Base-by-base conservation (phyloP, 2,888 invertebrate genomes). In the Pristionchus exspectatus region DNA sequence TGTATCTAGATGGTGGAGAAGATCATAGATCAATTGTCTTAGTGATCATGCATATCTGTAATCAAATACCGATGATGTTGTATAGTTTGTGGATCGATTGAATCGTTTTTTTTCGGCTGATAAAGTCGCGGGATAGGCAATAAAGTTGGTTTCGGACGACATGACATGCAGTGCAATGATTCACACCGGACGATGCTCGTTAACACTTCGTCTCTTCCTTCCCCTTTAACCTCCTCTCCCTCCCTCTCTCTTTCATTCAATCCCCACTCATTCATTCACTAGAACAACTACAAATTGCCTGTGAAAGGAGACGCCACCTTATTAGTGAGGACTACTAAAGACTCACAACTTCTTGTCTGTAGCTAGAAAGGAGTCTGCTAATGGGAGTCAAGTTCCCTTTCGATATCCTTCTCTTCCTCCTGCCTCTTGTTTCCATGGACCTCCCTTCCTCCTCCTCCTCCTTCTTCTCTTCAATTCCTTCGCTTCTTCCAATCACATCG, bases 41-140 rank as follows among this genome's bases (percentile, higher is more conserved):
- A n/a, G 14, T n/a, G 74, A 74, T 30, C 69, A 69, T 69, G 2
- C n/a, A 77, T 44, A 33, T 30, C 72, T 72, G 33, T 74, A 24
- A 69, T n/a, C 69, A 30, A 16, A 69, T 77, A 44, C 27, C 18
- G 14, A 21, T 24, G 33, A 38, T 54, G 38, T 74, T 74, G 74
- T 74, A 74, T 74, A 74, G 74, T 74, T 74, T 74, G 69, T 30
- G 18, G 30, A 77, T 77, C 44, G 77, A 77, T 77, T 77, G 81
- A 81, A 50, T 81, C 81, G 81, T 24, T 54, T 33, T 74, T 74
- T 72, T 72, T 72, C 38, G 38, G 50, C 27, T 50, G 81, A 81
- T 81, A 81, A 77, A 81, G 81, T 81, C 74, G 33, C 74, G 74
- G 74, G 74, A 74, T 74, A n/a, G 81, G 81, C 81, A 81, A 81